Percentiles rank a stretch among this genome's conserved stretches.
These are phyloP conservation scores for Vannuccia rotundouncinata DNA, from an alignment of 2,888 invertebrate species.

Conservation along the genomic window DNA sequence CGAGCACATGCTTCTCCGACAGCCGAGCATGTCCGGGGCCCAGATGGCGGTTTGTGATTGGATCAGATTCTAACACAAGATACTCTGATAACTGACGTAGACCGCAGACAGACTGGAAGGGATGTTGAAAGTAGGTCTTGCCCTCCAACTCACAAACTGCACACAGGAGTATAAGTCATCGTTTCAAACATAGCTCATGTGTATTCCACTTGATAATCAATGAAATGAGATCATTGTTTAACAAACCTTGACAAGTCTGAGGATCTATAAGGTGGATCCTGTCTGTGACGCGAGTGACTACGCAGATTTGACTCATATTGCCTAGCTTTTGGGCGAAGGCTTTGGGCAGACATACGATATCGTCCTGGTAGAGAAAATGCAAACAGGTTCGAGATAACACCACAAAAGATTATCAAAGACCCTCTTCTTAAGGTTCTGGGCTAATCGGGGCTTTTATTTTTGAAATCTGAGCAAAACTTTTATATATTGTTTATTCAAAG, in stretches of 20 bases:
- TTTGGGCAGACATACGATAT: slow-evolving; percentile 76
- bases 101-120: slow-evolving; percentile 64
- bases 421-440: too few relatives aligned
- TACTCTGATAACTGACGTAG: slow-evolving; percentile 84
- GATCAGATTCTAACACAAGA: slow-evolving; percentile 86
- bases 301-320: slow-evolving; percentile 76
- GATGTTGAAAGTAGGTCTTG: slow-evolving; percentile 37
- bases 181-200: too few relatives aligned
- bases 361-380: too few relatives aligned
- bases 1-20: slow-evolving; percentile 67
- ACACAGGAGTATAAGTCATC: too few relatives aligned
- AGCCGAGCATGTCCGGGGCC: background rate
- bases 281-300: slow-evolving; percentile 80
- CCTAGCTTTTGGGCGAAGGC: slow-evolving; percentile 78
- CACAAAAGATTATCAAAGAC: too few relatives aligned
- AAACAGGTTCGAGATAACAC: too few relatives aligned
- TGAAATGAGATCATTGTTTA: too few relatives aligned
- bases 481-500: too few relatives aligned
- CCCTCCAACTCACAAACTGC: slow-evolving; percentile 40
- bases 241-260: slow-evolving; percentile 60
- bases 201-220: too few relatives aligned
- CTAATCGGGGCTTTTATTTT: too few relatives aligned
- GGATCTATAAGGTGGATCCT: slow-evolving; percentile 88
- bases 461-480: too few relatives aligned
- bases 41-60: slow-evolving; percentile 55